Evolutionary conservation across 2,797 vertebrate genomes (phyloP), one percentile per base, ranked within the genome.

Genomic region (Myripristis murdjan): DNA sequence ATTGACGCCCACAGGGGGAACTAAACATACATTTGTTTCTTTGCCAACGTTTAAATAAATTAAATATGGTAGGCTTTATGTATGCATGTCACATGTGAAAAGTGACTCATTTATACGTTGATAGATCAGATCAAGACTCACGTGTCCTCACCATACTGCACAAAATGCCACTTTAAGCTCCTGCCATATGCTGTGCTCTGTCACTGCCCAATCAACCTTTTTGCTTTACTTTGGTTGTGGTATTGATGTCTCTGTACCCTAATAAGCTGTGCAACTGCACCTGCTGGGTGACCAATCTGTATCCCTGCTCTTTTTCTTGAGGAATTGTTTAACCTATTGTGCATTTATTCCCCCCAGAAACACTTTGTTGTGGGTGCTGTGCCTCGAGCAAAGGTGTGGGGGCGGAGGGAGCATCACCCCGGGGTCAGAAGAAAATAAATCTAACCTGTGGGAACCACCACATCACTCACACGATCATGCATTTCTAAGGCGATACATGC

Each of bases 401-500:
- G 58, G 79, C 59, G 43, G 44, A 22, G 33, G 15, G 18, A 65
- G 48, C 41, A 11, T 60, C 72, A 64, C 68, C 15, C 20, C 4
- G 26, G 2, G 49, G 18, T 26, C 61, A 61, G 52, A 65, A 24
- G 55, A 18, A 49, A 73, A 54, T 81, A 65, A 79, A 82, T 60
- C 57, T 61, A 58, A 47, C 57, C 24, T 7, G 28, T 60, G 33
- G 14, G 39, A 41, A 41, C 41, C 14, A 14, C 8, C 33, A 35
- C 33, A 35, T 35, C 14, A 1, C 14, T 15, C 14, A 5, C 39
- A 41, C 15, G 37, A 48, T 35, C 39, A 68, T 15, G 22, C 47
- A 48, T 79, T 47, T 83, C 79, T 37, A 77, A 55, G 48, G 84
- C 64, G 59, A 83, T 64, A 77, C 46, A 12, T 65, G 58, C 59